phyloP scores from a whole-genome alignment of 2,113 vertebrate species.

The Coptodon rendalli region DNA sequence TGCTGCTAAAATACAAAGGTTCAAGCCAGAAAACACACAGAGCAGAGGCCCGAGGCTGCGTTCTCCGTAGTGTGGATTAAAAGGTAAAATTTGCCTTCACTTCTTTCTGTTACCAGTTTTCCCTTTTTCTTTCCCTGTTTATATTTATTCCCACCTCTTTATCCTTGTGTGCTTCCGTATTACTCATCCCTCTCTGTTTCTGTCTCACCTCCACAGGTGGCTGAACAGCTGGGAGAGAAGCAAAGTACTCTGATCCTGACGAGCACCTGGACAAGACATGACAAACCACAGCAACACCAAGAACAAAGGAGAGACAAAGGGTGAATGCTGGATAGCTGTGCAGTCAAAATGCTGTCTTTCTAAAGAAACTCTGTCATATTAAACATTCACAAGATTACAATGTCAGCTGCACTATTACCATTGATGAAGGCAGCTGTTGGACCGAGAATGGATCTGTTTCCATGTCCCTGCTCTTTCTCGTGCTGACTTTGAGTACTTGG shows the following conservation, averaged over 20 bases:
- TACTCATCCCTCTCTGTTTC: background rate
- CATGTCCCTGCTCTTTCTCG: background rate
- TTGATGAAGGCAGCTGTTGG: background rate
- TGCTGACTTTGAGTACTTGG: background rate
- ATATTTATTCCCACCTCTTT: background rate
- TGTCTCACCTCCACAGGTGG: constrained; percentile 47
- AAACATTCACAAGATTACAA: background rate
- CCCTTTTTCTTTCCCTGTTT: background rate
- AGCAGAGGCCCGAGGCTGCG: background rate
- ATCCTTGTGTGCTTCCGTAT: background rate
- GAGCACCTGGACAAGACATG: constrained; percentile 24
- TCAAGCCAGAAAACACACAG: background rate
- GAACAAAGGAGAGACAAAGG: constrained; percentile 4
- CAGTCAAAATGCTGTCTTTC: background rate
- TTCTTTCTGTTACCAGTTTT: background rate
- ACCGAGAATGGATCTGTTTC: background rate
- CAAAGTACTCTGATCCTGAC: constrained; percentile 13
- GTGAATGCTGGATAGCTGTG: background rate
- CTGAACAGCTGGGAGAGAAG: constrained; percentile 37
- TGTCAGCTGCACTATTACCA: background rate
- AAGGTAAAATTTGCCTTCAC: background rate
- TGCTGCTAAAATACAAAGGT: background rate
- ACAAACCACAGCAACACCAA: background rate
- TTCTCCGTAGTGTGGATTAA: background rate
- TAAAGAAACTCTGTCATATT: background rate